Evolutionary conservation across 2,888 invertebrate species (phyloP).

Genomic region (Osedax fenrisi): DNA sequence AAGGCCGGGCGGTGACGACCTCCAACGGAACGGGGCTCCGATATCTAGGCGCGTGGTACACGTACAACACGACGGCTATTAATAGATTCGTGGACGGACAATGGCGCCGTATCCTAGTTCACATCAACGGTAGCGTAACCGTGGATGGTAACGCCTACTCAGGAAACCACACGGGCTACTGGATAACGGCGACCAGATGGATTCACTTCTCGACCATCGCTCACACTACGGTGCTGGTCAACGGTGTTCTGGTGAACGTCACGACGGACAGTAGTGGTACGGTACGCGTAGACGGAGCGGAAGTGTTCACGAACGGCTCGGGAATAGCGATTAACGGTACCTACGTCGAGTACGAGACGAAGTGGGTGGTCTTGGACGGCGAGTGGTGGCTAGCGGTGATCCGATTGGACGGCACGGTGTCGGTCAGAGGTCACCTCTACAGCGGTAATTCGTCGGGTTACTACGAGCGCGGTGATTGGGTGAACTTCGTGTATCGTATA

Average conservation of each 20-base stretch:
- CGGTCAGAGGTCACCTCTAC: neutral
- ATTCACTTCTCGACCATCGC: no score
- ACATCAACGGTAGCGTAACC: neutral
- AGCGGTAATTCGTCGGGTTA: neutral
- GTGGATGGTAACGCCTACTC: neutral
- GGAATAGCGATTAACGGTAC: no score
- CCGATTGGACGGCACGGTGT: neutral
- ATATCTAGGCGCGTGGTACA: neutral
- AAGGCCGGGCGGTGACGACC: neutral
- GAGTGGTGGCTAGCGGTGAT: neutral
- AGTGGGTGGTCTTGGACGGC: neutral
- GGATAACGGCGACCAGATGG: no score
- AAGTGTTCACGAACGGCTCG: no score
- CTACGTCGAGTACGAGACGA: neutral
- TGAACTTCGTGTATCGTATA: no score
- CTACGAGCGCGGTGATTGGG: no score
- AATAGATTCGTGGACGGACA: neutral
- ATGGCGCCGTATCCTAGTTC: no score
- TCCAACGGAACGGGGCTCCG: neutral
- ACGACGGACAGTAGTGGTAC: neutral
- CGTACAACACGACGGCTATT: neutral
- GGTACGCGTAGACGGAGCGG: neutral
- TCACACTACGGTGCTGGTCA: neutral
- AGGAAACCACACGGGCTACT: neutral
- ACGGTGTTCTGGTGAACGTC: neutral